Conservation (phyloP, 2,888 invertebrate species). For the Gasteruption jaculator region DNA sequence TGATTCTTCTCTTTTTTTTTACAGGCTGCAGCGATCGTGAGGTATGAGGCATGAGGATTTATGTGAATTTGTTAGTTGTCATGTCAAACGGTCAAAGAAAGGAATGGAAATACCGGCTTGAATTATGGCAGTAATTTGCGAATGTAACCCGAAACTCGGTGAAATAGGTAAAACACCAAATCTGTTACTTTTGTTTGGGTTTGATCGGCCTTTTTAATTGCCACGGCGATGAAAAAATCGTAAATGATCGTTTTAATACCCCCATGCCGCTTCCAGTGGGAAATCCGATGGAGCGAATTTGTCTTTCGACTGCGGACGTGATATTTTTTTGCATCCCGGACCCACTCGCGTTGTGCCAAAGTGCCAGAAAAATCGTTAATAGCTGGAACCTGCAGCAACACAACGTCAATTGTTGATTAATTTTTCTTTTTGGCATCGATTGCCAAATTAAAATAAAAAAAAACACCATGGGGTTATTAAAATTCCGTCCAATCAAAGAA, state of each 20-base stretch:
- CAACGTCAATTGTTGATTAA: no score
- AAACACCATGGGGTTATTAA: no score
- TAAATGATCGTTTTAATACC: constrained; percentile 36
- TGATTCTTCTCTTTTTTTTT: neutral
- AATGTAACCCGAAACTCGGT: neutral
- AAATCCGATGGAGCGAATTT: constrained; percentile 43
- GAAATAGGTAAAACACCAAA: neutral
- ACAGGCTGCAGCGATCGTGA: neutral
- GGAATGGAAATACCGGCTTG: neutral
- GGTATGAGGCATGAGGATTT: neutral
- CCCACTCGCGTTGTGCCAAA: no score
- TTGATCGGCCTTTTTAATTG: constrained; percentile 6
- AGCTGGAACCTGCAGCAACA: no score
- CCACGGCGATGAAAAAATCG: no score
- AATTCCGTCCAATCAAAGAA: no score
- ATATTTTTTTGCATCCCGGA: constrained; percentile 40
- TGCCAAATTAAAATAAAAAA: no score
- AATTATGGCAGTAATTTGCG: neutral
- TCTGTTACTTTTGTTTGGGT: constrained; percentile 14
- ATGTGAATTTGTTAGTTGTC: neutral
- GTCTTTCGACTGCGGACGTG: constrained; percentile 36
- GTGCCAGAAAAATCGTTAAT: no score
- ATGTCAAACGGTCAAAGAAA: no score
- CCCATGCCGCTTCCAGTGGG: constrained; percentile 44
- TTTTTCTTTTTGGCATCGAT: no score